Evolutionary conservation across 2,888 invertebrate genomes (phyloP).

Genomic region (Drosophila sordidula): DNA sequence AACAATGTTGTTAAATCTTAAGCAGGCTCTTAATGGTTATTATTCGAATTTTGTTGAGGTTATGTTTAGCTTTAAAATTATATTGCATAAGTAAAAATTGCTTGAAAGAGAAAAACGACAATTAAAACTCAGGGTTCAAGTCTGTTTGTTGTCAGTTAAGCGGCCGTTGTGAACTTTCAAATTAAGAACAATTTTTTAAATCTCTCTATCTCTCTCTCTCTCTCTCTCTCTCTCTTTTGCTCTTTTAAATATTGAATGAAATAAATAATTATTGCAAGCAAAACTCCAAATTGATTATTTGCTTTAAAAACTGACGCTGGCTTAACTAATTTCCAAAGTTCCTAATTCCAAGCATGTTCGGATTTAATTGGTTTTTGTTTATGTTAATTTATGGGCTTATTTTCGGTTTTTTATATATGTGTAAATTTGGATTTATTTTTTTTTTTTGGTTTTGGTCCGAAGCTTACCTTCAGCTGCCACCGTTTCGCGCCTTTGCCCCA

Average conservation of each 20-base stretch:
- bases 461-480: not conserved
- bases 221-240: not conserved
- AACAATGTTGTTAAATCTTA: too few relatives aligned
- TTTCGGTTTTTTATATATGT: not conserved
- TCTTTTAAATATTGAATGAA: constrained; percentile 16
- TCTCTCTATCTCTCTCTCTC: not conserved
- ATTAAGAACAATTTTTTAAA: constrained; percentile 11
- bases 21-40: not conserved
- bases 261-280: constrained; percentile 43
- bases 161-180: constrained; percentile 22
- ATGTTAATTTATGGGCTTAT: too few relatives aligned
- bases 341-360: constrained; percentile 17
- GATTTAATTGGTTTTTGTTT: not conserved
- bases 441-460: not conserved
- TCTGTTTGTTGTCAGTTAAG: constrained; percentile 21
- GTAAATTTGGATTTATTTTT: too few relatives aligned
- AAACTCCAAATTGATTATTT: constrained; percentile 34
- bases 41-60: not conserved
- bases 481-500: too few relatives aligned
- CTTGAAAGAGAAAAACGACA: not conserved
- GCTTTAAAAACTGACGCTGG: constrained; percentile 10
- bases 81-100: not conserved
- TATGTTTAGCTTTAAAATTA: not conserved
- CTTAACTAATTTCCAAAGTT: not conserved
- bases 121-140: constrained; percentile 37